A percentile compares a stretch with the other conserved stretches of the same genome.
Evolutionary conservation across 2,113 vertebrate genomes (phyloP).

Genomic region (Colossoma macropomum): DNA sequence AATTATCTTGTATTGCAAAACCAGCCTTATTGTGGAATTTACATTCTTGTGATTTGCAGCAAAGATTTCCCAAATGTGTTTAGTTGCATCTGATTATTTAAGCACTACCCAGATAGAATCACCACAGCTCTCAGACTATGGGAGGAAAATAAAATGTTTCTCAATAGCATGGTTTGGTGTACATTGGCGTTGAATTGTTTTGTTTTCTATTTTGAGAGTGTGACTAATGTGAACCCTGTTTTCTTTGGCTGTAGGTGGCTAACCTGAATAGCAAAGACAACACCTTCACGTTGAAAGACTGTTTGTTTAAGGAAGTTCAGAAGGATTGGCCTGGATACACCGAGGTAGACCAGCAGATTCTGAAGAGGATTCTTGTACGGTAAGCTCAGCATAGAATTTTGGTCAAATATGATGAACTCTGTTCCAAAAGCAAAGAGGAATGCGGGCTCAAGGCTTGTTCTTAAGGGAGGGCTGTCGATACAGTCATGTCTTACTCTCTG

Average conservation of each 20-base stretch:
- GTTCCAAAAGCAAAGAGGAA: background rate
- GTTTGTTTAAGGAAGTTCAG: slow-evolving; percentile 91
- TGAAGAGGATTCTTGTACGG: slow-evolving; percentile 91
- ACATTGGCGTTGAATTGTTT: background rate
- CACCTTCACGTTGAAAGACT: slow-evolving; percentile 91
- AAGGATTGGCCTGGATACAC: slow-evolving; percentile 97
- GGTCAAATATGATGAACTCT: background rate
- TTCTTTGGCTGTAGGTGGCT: slow-evolving; percentile 82
- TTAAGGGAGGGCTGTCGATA: background rate
- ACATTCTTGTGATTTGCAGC: too few species aligned
- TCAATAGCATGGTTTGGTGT: background rate
- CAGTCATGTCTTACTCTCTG: background rate
- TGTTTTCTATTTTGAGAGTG: background rate
- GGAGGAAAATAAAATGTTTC: background rate
- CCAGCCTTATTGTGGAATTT: too few species aligned
- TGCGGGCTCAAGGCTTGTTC: background rate
- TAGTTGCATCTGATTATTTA: background rate
- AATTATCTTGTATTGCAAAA: too few species aligned
- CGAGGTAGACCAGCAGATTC: slow-evolving; percentile 92
- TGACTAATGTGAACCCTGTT: background rate
- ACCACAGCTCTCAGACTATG: too few species aligned
- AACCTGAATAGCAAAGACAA: slow-evolving; percentile 88
- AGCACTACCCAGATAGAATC: background rate
- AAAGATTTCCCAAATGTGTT: background rate
- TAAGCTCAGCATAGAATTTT: slow-evolving; percentile 62